phyloP scores from a whole-genome alignment of 2,113 vertebrate species.

The Melanotaenia duboulayi region DNA sequence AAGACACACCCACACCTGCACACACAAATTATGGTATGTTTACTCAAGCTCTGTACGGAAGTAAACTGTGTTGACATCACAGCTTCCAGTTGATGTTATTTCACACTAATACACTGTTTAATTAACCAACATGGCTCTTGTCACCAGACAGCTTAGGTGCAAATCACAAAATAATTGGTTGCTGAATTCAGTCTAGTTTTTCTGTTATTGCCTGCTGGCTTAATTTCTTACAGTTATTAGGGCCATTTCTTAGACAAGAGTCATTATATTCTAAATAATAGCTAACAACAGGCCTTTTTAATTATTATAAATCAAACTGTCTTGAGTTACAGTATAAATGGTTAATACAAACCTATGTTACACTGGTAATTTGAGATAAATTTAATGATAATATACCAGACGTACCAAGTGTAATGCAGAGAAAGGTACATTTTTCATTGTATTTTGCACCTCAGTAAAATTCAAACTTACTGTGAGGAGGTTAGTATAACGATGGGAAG shows the following conservation, averaged over 20 bases:
- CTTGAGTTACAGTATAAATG: too few species aligned
- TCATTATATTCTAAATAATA: not conserved
- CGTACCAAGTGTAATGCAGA: too few species aligned
- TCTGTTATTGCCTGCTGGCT: not conserved
- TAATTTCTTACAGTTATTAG: not conserved
- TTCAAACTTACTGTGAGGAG: too few species aligned
- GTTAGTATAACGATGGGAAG: too few species aligned
- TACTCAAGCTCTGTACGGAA: not conserved
- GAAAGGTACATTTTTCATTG: too few species aligned
- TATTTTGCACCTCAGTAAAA: too few species aligned
- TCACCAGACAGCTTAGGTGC: not conserved
- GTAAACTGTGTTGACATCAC: not conserved
- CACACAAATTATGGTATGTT: conserved; percentile 2
- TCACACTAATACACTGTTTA: not conserved
- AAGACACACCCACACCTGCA: not conserved
- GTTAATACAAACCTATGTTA: too few species aligned
- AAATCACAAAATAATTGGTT: conserved; percentile 1
- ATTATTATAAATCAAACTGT: too few species aligned
- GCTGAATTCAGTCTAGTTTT: not conserved
- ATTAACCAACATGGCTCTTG: not conserved
- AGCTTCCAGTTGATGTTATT: not conserved
- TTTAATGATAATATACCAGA: too few species aligned
- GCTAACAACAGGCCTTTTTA: too few species aligned
- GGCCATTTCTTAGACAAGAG: not conserved
- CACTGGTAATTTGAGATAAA: too few species aligned